Evolutionary conservation across 1,140 invertebrate species (phyloP), one percentile per base, ranked within the genome.

Genomic region (Zaprionus gabonicus): DNA sequence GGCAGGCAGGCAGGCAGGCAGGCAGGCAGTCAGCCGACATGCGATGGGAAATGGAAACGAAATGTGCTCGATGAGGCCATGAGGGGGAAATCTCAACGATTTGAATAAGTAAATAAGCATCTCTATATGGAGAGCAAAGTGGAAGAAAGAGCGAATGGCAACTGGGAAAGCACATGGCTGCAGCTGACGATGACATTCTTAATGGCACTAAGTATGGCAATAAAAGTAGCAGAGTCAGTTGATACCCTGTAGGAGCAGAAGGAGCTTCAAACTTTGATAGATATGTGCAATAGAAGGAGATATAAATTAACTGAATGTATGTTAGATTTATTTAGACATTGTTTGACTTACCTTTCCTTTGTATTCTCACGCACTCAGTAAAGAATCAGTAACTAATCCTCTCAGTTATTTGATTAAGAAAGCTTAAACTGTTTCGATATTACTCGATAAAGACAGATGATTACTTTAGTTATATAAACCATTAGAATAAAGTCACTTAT

Each of bases 91-190:
- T 76, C 71, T 71, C 78, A 80, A 72, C 85, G 85, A 90, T 90
- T 90, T 90, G 86, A 90, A 90, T 90, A 90, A 90, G 85, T 90
- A 91, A 90, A 90, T 90, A 87, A 87, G 76, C 77, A 73, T 46
- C 65, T 70, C 69, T 75, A 88, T 76, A 76, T 76, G 60, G 49
- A 66, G 56, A 66, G 56, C 65, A 63, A 57, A 28, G 46, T 44
- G 27, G 41, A 46, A 34, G 23, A 34, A 17, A 15, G 20, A 13
- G 57, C 15, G 20, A 12, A 3, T 12, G 17, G 20, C 23, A 3
- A 7, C 17, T 51, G 58, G 62, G 66, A 56, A 53, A 70, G 74
- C 81, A 81, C 80, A 83, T 83, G 81, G 82, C 78, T 49, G 71
- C 84, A 88, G 81, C 78, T 88, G 81, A 88, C 83, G 84, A 75